Conservation (phyloP, 2,113 vertebrate species). For the Numenius arquata region DNA sequence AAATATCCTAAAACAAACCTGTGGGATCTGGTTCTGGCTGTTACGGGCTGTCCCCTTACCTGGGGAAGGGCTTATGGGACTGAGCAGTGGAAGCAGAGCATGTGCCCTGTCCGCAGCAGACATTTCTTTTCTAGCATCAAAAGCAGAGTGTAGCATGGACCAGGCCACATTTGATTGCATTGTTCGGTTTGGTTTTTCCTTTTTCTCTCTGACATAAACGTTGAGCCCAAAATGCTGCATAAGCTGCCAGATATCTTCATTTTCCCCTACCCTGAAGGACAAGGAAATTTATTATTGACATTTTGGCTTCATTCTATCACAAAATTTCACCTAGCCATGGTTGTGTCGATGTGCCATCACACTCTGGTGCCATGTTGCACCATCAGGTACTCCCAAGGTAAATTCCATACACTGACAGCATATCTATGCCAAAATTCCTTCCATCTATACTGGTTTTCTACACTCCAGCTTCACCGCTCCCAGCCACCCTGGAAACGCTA, state of each 20-base stretch:
- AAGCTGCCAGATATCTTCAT: background rate
- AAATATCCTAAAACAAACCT: background rate
- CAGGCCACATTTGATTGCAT: background rate
- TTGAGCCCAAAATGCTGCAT: background rate
- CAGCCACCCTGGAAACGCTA: fast-evolving
- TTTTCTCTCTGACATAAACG: background rate
- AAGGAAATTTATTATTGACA: background rate
- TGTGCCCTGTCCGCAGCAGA: background rate
- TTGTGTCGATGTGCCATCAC: background rate
- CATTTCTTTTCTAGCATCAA: background rate
- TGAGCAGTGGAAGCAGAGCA: background rate
- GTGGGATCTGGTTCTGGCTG: background rate
- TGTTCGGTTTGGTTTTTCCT: background rate
- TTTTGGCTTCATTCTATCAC: background rate
- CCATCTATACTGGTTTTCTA: background rate
- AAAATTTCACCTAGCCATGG: background rate
- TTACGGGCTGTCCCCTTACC: background rate
- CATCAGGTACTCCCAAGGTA: background rate
- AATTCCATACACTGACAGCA: background rate
- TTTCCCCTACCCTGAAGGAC: background rate
- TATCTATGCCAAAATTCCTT: background rate
- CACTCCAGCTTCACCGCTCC: fast-evolving
- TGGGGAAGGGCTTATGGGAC: background rate
- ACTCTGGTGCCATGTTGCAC: background rate
- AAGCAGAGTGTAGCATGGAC: background rate